Base-by-base conservation (phyloP, 2,797 vertebrate species). In the Avahi laniger region DNA sequence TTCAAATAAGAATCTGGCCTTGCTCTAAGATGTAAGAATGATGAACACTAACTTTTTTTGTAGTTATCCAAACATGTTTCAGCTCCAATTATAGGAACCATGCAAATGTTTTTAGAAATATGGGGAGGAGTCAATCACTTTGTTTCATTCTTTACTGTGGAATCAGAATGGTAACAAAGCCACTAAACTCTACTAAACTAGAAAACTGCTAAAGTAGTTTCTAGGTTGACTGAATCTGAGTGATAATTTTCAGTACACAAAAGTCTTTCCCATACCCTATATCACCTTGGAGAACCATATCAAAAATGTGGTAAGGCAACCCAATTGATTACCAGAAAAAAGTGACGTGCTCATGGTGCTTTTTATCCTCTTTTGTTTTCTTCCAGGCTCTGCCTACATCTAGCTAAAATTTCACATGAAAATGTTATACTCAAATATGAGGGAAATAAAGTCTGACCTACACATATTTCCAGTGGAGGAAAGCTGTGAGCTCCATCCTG, bases 391-490 rank as follows among this genome's bases (percentile, higher is more conserved):
- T 75, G 72, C 87, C 63, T 79, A 43, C 48, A 75, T 86, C 61
- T 89, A 84, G 90, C 38, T 90, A 93, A 89, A 87, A 94, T 82
- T 92, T 90, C 52, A 26, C 95, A 22, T 91, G 91, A 54, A 97
- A 95, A 70, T 92, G 35, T 80, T 81, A 17, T 22, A 59, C 69
- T 89, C 43, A 59, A 59, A 48, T 33, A 46, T 54, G 50, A 79
- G 50, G 2, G 35, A 26, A 93, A 69, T 79, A 85, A 89, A 96
- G 78, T 94, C 92, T 98, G 89, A 86, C 97, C 95, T 93, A 86
- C 35, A 93, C 94, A 26, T 89, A 88, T 97, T 91, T 97, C 95
- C 80, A 26, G 89, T 35, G 46, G 41, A 95, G 63, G 59, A 82
- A 94, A 93, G 28, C 80, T 33, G 3, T 81, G 95, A 96, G 46